These are phyloP conservation scores for Xylota segnis DNA, from an alignment of 2,888 invertebrate species.

Conservation along the genomic window DNA sequence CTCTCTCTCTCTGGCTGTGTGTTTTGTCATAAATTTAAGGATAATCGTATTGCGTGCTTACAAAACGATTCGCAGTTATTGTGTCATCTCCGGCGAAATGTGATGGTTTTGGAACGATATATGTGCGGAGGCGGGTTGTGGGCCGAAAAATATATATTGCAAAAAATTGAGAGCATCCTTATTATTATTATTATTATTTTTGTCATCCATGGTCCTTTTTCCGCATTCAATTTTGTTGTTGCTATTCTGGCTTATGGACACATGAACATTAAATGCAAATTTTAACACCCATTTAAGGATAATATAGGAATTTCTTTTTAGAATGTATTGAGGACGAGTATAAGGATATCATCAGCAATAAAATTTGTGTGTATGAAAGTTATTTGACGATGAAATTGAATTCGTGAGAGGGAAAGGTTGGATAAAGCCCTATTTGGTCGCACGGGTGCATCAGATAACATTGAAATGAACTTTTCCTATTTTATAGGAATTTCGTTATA, in stretches of 20 bases:
- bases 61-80: slow-evolving; percentile 77
- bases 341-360: slow-evolving; percentile 71
- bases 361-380: slow-evolving; percentile 70
- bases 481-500: slow-evolving; percentile 11
- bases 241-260: slow-evolving; percentile 62
- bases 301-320: slow-evolving; percentile 49
- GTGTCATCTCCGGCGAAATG: slow-evolving; percentile 69
- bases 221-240: slow-evolving; percentile 10
- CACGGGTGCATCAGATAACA: slow-evolving; percentile 71
- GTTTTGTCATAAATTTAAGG: slow-evolving; percentile 74
- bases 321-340: slow-evolving; percentile 26
- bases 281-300: slow-evolving; percentile 71
- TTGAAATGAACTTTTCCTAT: slow-evolving; percentile 56
- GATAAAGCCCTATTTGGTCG: slow-evolving; percentile 59
- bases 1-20: slow-evolving; percentile 21
- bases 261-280: slow-evolving; percentile 75
- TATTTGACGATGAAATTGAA: slow-evolving; percentile 76
- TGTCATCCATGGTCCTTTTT: slow-evolving; percentile 43
- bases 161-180: slow-evolving; percentile 71
- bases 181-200: slow-evolving; percentile 72
- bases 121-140: slow-evolving; percentile 19
- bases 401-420: slow-evolving; percentile 62
- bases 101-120: slow-evolving; percentile 41
- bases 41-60: slow-evolving; percentile 77
- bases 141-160: slow-evolving; percentile 56